phyloP scores from a whole-genome alignment of 2,888 invertebrate species.

The Dermolepida albohirtum region DNA sequence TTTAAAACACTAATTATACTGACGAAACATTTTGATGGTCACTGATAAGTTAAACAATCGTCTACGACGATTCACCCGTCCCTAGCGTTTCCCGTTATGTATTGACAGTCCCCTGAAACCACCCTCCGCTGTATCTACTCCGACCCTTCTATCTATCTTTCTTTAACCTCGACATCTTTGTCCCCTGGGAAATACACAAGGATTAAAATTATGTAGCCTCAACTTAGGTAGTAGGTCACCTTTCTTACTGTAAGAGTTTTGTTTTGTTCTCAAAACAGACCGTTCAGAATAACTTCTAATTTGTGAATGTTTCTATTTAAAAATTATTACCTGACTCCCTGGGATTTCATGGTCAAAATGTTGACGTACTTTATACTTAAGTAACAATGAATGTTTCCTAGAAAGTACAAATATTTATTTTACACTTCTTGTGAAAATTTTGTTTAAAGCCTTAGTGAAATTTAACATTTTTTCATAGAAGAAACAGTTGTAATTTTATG shows the following conservation, averaged over 20 bases:
- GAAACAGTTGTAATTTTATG: no score
- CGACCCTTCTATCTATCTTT: constrained; percentile 23
- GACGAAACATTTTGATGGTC: constrained; percentile 12
- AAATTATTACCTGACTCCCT: neutral
- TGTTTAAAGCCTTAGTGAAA: no score
- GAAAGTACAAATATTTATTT: constrained; percentile 26
- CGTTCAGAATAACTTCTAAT: neutral
- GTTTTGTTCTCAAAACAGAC: constrained; percentile 10
- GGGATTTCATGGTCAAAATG: neutral
- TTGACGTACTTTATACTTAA: neutral
- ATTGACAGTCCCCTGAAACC: neutral
- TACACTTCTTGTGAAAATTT: no score
- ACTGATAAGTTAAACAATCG: constrained; percentile 20
- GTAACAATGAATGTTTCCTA: neutral
- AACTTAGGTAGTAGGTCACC: no score
- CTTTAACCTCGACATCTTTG: constrained; percentile 8
- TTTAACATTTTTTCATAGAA: no score
- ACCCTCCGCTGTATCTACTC: constrained; percentile 10
- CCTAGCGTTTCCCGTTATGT: constrained; percentile 33
- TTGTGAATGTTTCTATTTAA: neutral
- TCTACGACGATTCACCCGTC: constrained; percentile 45
- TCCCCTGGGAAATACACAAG: constrained; percentile 5
- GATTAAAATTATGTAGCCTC: neutral
- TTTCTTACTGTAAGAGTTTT: no score
- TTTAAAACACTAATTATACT: neutral